Percentiles rank a stretch among this genome's conserved stretches.
Conservation (phyloP, 2,797 vertebrate species). For the Molossus molossus region DNA sequence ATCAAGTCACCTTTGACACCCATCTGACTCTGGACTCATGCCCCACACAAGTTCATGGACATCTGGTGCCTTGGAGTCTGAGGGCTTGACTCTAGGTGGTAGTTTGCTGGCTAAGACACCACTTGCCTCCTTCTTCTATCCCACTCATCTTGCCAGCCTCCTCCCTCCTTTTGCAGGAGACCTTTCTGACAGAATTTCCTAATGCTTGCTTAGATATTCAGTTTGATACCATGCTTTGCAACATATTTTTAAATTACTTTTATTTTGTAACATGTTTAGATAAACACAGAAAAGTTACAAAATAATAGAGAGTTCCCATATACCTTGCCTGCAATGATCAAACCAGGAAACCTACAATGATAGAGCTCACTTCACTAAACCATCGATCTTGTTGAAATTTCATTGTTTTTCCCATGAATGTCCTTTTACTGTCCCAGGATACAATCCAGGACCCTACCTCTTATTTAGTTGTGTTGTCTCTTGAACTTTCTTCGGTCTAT, state of each 20-base stretch:
- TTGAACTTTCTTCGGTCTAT: neutral
- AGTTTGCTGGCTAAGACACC: neutral
- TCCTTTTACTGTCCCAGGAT: neutral
- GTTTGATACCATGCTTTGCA: neutral
- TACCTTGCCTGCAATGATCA: neutral
- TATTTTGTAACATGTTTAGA: neutral
- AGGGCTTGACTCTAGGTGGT: neutral
- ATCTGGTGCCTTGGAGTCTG: neutral
- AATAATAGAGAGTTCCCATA: neutral
- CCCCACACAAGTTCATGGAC: no score
- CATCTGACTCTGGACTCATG: neutral
- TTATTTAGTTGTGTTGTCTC: neutral
- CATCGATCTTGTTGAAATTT: no score
- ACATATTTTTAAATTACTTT: neutral
- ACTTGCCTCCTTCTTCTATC: neutral
- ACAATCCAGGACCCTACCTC: neutral
- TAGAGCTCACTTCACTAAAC: neutral
- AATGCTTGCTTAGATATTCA: neutral
- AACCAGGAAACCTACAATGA: neutral
- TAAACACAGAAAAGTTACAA: neutral
- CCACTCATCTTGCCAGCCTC: neutral
- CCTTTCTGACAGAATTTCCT: neutral
- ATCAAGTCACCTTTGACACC: neutral
- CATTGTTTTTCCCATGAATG: no score
- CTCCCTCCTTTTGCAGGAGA: no score